phyloP scores from a whole-genome alignment of 2,888 invertebrate genomes.

The Cantharis nigra region DNA sequence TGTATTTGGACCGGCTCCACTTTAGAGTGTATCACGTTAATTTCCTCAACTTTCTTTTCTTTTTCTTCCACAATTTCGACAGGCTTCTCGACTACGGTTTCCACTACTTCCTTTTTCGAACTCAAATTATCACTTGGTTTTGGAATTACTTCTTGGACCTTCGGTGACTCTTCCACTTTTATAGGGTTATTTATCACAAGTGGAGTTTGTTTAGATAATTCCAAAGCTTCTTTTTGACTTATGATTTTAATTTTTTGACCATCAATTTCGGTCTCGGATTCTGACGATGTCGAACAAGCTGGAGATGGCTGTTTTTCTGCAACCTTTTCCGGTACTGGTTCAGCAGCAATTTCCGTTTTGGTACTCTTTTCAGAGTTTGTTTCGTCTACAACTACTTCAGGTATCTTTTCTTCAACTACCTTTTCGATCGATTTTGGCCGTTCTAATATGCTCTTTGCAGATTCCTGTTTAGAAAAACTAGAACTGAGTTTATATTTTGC shows the following conservation, averaged over 20 bases:
- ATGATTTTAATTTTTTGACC: slow-evolving; percentile 56
- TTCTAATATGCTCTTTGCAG: slow-evolving; percentile 3
- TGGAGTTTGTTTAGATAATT: slow-evolving; percentile 40
- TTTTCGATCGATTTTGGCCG: slow-evolving; percentile 22
- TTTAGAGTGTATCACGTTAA: background rate
- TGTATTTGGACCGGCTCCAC: background rate
- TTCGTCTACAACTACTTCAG: background rate
- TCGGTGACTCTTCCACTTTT: slow-evolving; percentile 28
- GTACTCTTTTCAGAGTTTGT: slow-evolving; percentile 4
- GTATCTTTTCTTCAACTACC: slow-evolving; percentile 20
- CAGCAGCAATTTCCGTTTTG: slow-evolving; percentile 13
- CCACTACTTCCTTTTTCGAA: background rate
- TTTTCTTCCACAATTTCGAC: background rate
- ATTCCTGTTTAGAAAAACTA: slow-evolving; percentile 23
- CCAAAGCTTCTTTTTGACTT: slow-evolving; percentile 52
- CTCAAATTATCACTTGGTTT: background rate
- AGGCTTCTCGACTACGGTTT: background rate
- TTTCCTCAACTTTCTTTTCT: background rate
- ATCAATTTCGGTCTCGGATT: slow-evolving; percentile 56
- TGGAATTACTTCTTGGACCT: background rate
- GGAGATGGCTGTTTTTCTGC: slow-evolving; percentile 40
- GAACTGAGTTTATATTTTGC: slow-evolving; percentile 53
- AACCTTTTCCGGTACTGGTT: slow-evolving; percentile 23
- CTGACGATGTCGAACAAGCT: slow-evolving; percentile 50
- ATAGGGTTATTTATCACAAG: slow-evolving; percentile 21